Percentiles rank a stretch among this genome's conserved stretches.
Conservation (phyloP, 1,140 invertebrate species). For the Diabrotica virgifera region DNA sequence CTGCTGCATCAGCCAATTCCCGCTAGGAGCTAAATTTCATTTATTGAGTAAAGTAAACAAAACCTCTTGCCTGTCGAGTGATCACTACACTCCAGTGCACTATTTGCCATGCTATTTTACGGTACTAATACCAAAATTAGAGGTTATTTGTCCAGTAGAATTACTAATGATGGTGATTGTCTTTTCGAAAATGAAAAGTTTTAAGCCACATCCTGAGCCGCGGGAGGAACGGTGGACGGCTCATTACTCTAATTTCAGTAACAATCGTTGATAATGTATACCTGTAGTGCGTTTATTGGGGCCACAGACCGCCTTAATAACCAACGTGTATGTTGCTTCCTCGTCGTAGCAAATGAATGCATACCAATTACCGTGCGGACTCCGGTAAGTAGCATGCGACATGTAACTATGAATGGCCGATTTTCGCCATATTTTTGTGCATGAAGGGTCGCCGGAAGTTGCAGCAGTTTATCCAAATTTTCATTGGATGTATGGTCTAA, state of each 20-base stretch:
- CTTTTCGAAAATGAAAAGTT: conserved; percentile 25
- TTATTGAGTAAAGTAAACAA: no score
- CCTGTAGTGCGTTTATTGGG: conserved; percentile 36
- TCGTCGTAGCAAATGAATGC: conserved; percentile 34
- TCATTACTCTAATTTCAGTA: conserved; percentile 38
- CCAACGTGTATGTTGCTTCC: conserved; percentile 33
- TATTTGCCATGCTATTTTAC: conserved; percentile 19
- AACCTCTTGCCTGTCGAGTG: no score
- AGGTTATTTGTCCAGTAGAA: conserved; percentile 14
- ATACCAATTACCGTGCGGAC: conserved; percentile 13
- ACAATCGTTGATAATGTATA: conserved; percentile 30
- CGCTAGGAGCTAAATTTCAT: no score
- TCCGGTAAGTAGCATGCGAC: no score
- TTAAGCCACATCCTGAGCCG: conserved; percentile 28
- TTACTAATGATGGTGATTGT: conserved; percentile 27
- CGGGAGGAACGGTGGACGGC: conserved; percentile 23
- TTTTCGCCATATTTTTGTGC: no score
- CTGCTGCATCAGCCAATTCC: no score
- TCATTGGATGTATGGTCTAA: no score
- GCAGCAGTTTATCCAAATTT: no score
- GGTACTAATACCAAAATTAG: conserved; percentile 29
- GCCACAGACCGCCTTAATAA: conserved; percentile 38
- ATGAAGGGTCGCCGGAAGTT: no score
- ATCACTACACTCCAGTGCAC: no score
- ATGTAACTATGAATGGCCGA: no score